phyloP scores from a whole-genome alignment of 37 sponge, comb jelly and placozoan species.

The Dysidea cf. avara region DNA sequence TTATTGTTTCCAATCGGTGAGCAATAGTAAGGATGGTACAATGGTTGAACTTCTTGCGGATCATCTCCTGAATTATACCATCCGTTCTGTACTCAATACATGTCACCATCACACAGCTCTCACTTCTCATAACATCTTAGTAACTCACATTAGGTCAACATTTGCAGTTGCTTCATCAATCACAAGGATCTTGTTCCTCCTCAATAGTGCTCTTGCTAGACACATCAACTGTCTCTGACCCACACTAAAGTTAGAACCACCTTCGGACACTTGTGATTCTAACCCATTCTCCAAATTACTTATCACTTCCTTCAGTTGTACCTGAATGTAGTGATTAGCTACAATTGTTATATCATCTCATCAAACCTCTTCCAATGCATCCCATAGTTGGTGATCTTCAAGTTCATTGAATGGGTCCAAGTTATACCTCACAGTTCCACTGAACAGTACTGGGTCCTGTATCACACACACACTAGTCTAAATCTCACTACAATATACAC shows the following conservation, averaged over 20 bases:
- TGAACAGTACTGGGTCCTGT: constrained; percentile 89
- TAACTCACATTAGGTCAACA: constrained; percentile 6
- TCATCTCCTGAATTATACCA: constrained; percentile 79
- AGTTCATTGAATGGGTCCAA: constrained; percentile 83
- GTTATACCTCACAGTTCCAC: constrained; percentile 85
- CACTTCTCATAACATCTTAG: not conserved
- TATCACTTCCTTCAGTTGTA: too few relatives aligned
- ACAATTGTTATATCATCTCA: too few relatives aligned
- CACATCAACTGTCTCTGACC: constrained; percentile 44
- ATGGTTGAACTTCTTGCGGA: too few relatives aligned
- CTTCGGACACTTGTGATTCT: constrained; percentile 29
- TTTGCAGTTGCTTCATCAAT: constrained; percentile 56
- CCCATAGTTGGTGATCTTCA: constrained; percentile 75
- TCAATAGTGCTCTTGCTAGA: constrained; percentile 41
- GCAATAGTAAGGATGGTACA: too few relatives aligned
- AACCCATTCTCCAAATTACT: not conserved
- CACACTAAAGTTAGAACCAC: constrained; percentile 35
- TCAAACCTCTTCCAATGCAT: constrained; percentile 65
- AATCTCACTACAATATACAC: not conserved
- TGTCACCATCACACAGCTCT: too few relatives aligned
- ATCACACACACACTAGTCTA: not conserved
- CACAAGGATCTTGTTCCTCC: constrained; percentile 38
- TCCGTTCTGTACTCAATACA: constrained; percentile 90
- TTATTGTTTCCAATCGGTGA: too few relatives aligned
- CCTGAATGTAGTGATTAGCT: too few relatives aligned